phyloP scores from a whole-genome alignment of 2,888 invertebrate genomes.

The Eupithecia tripunctaria region DNA sequence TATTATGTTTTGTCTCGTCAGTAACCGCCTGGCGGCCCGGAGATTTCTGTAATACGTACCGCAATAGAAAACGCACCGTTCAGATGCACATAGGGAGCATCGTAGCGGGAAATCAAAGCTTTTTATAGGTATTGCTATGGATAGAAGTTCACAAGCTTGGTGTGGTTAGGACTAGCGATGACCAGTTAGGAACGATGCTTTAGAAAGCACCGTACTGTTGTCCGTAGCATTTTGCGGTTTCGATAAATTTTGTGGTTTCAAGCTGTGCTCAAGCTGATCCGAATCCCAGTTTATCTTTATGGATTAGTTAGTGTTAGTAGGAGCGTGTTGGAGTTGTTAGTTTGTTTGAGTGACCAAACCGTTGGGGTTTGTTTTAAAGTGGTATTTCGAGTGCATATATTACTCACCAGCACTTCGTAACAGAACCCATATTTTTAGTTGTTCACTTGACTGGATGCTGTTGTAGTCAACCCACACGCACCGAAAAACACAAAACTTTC shows the following conservation, averaged over 20 bases:
- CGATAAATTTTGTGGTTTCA: not conserved
- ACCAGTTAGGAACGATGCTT: not conserved
- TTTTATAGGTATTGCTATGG: not conserved
- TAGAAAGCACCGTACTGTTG: not conserved
- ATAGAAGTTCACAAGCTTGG: not conserved
- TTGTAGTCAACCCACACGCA: not conserved
- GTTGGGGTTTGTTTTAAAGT: not conserved
- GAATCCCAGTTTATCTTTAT: not conserved
- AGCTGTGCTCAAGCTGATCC: constrained; percentile 4
- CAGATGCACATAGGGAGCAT: not conserved
- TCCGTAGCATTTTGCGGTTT: not conserved
- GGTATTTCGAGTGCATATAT: not conserved
- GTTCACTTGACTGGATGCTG: not conserved
- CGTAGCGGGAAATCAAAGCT: not conserved
- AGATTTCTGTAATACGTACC: constrained; percentile 25
- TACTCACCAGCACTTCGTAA: constrained; percentile 6
- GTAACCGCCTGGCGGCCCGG: constrained; percentile 13
- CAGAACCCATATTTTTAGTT: not conserved
- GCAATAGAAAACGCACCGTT: constrained; percentile 17
- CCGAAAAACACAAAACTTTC: not conserved
- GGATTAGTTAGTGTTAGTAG: constrained; percentile 1
- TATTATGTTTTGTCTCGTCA: constrained; percentile 23
- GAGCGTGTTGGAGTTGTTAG: constrained; percentile 13
- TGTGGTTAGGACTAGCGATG: not conserved
- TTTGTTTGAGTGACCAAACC: constrained; percentile 6